These are phyloP conservation scores for Chiroxiphia lanceolata DNA, from an alignment of 2,797 vertebrate genomes.

Conservation along the genomic window DNA sequence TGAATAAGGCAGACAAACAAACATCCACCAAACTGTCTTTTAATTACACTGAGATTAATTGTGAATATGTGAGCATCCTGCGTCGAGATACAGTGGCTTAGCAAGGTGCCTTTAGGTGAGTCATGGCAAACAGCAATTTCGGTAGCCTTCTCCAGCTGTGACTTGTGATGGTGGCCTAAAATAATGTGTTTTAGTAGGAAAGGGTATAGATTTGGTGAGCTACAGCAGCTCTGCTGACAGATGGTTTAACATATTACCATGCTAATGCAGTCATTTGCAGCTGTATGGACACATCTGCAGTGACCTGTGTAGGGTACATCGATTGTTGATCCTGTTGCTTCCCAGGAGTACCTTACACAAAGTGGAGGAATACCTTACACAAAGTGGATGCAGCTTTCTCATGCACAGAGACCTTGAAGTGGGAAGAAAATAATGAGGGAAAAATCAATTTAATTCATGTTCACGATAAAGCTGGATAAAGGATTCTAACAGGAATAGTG, in stretches of 20 bases:
- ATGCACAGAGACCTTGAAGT: background rate
- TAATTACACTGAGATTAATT: no score
- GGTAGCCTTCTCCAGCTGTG: background rate
- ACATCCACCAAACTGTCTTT: background rate
- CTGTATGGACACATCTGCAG: background rate
- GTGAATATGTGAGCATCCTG: background rate
- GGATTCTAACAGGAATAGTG: background rate
- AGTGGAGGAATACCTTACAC: background rate
- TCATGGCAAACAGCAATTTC: background rate
- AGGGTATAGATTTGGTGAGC: background rate
- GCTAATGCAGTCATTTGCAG: background rate
- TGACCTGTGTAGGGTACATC: background rate
- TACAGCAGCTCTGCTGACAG: background rate
- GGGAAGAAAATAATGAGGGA: background rate
- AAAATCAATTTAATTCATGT: background rate
- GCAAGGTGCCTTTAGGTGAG: background rate
- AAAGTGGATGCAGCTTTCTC: background rate
- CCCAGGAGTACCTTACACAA: background rate
- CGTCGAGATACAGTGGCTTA: rapidly evolving
- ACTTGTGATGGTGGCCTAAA: background rate
- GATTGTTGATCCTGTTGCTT: background rate
- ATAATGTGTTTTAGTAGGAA: background rate
- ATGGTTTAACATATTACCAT: background rate
- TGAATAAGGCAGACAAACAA: background rate
- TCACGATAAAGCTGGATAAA: background rate